Base-by-base conservation (phyloP, 2,797 vertebrate genomes). In the Heliangelus exortis region DNA sequence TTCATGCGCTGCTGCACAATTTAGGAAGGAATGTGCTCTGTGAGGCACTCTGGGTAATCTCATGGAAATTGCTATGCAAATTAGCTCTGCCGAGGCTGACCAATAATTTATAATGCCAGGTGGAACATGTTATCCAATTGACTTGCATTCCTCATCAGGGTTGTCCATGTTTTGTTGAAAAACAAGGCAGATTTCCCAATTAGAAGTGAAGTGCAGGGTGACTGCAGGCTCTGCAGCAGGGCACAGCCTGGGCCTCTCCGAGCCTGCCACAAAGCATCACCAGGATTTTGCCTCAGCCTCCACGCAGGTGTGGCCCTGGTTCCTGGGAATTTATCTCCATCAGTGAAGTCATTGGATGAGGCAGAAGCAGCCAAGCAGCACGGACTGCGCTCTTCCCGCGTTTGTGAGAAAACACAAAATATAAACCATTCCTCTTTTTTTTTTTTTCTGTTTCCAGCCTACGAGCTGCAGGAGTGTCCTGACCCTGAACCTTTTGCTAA, bases 401-500 rank as follows among this genome's bases (percentile, higher is more conserved):
- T 81, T 20, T 14, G 31, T 29, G 59, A 31, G 53, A 69, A 65
- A 76, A 47, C 23, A 9, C 0, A 4, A 68, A 22, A 11, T 14
- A 10, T 9, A n/a, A 59, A 43, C 3, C 16, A 0, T 31, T 29
- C 19, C n/a, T 8, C 9, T 6, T 41, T 34, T 36, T 36, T 59
- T 90, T 68, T 41, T 33, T 17, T 6, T 22, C 45, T 20, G 45
- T 20, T 21, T 9, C 57, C 82, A 98, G 98, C 98, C 57, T 98
- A 99, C 23, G 99, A 99, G 96, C 98, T 99, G 19, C 99, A 99
- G 93, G 99, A 99, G 31, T 99, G 99, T 66, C 99, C 98, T 1
- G 99, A 99, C 95, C 99, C 99, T 3, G 99, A 99, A 72, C 99
- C 99, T 15, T 99, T 99, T 96, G 98, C 96, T 16, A 98, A 98